These are phyloP conservation scores for Eilema caniola DNA, from an alignment of 2,888 invertebrate species.

Conservation along the genomic window DNA sequence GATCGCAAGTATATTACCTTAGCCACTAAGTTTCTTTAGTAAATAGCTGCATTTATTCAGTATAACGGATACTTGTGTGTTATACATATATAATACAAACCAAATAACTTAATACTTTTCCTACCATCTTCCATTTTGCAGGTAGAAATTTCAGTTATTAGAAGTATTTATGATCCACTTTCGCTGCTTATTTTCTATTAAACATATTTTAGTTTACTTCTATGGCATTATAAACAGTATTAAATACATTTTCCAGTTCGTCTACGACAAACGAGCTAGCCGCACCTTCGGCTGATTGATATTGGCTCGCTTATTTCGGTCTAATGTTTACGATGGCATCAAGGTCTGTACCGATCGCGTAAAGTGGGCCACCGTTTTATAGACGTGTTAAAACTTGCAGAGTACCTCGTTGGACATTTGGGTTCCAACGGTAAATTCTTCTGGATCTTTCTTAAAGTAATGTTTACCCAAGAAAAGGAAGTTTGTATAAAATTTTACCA, in stretches of 20 bases:
- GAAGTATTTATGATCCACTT: not conserved
- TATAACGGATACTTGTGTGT: no score
- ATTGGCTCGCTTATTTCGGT: slow-evolving; percentile 55
- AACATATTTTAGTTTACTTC: not conserved
- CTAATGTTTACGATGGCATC: slow-evolving; percentile 54
- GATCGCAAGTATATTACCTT: not conserved
- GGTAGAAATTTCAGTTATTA: no score
- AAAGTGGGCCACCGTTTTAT: slow-evolving; percentile 54
- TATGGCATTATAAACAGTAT: not conserved
- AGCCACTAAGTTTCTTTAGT: not conserved
- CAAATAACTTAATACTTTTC: not conserved
- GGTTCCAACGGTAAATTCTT: slow-evolving; percentile 4
- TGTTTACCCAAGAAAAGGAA: not conserved
- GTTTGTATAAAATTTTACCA: no score
- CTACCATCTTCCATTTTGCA: not conserved
- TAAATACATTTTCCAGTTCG: not conserved
- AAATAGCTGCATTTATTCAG: not conserved
- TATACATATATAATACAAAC: no score
- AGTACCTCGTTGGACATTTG: slow-evolving; percentile 27
- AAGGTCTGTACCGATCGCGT: slow-evolving; percentile 53
- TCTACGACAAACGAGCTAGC: slow-evolving; percentile 30
- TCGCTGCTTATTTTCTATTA: not conserved
- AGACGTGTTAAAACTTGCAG: slow-evolving; percentile 48
- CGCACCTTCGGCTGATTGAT: slow-evolving; percentile 56
- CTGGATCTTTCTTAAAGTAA: slow-evolving; percentile 2